A percentile compares a stretch with the other conserved stretches of the same genome.
These are phyloP conservation scores for Meandrina meandrites DNA, from an alignment of 92 coral and sea anemone genomes.

Conservation along the genomic window DNA sequence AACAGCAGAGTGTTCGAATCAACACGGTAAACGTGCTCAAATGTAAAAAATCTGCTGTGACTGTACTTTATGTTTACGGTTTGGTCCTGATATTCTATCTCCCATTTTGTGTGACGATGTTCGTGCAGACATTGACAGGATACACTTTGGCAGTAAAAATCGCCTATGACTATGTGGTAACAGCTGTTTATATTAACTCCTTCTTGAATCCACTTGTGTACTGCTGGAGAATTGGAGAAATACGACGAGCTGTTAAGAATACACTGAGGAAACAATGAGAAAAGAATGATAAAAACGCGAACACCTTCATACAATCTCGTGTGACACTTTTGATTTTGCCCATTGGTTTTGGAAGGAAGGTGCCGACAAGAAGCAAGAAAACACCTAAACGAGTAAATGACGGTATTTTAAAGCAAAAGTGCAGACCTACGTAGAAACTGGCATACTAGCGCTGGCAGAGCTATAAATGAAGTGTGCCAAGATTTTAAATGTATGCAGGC, in stretches of 20 bases:
- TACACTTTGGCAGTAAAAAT: slow-evolving; percentile 17
- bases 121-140: slow-evolving; percentile 16
- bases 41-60: slow-evolving; percentile 27
- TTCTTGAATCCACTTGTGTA: slow-evolving; percentile 39
- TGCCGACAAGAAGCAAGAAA: too few species aligned
- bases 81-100: slow-evolving; percentile 31
- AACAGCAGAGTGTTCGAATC: background rate
- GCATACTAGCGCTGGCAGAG: too few species aligned
- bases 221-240: slow-evolving; percentile 32
- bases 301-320: too few species aligned
- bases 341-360: too few species aligned
- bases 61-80: slow-evolving; percentile 22
- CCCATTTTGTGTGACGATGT: slow-evolving; percentile 26
- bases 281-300: too few species aligned
- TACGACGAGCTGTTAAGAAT: slow-evolving; percentile 31
- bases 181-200: slow-evolving; percentile 36
- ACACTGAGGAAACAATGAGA: background rate
- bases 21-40: background rate
- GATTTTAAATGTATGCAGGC: too few species aligned
- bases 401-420: too few species aligned
- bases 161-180: slow-evolving; percentile 34
- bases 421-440: too few species aligned
- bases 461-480: too few species aligned
- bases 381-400: too few species aligned
- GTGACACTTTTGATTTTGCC: too few species aligned